Evolutionary conservation across 2,888 invertebrate species (phyloP), one percentile per base, ranked within the genome.

Genomic region (Nomada fabriciana): DNA sequence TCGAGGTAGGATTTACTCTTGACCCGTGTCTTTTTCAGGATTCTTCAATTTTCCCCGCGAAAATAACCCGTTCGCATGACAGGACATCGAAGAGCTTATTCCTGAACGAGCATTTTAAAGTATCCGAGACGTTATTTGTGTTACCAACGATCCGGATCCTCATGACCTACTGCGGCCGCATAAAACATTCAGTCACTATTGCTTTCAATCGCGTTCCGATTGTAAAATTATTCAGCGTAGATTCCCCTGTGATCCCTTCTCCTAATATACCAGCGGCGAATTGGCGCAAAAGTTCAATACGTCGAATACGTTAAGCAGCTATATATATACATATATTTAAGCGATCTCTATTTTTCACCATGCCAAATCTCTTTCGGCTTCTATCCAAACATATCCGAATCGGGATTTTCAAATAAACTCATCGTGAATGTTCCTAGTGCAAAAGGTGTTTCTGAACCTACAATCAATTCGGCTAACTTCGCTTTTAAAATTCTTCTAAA

Each of bases 91-190:
- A 25, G 13, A 36, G 36, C 76, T 67, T 87, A 85, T 85, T 86
- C 68, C 59, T 79, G 69, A 64, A 60, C 52, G 50, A 18, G 50
- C 18, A n/a, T 60, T 50, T 25, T n/a, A 20, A 72, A 83, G 64
- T 36, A 50, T 71, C 61, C 74, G 42, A 53, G 53, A 2, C 11
- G 42, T 73, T 85, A 85, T 79, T 82, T 86, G 20, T 59, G 79
- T 57, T 55, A 47, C 57, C 50, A 64, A 67, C 47, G 47, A 72
- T 67, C 25, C 29, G 29, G n/a, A 64, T 47, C 36, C 60, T 59
- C 29, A 65, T 29, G 85, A 78, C 71, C 81, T 74, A 73, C 50
- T 67, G 18, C 20, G 7, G 11, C 9, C 9, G 4, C 11, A 68
- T 82, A 10, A 61, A 82, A 71, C 25, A 71, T 81, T 71, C 64